Evolutionary conservation across 2,797 vertebrate species (phyloP).

Genomic region (Amphiprion clarkii): DNA sequence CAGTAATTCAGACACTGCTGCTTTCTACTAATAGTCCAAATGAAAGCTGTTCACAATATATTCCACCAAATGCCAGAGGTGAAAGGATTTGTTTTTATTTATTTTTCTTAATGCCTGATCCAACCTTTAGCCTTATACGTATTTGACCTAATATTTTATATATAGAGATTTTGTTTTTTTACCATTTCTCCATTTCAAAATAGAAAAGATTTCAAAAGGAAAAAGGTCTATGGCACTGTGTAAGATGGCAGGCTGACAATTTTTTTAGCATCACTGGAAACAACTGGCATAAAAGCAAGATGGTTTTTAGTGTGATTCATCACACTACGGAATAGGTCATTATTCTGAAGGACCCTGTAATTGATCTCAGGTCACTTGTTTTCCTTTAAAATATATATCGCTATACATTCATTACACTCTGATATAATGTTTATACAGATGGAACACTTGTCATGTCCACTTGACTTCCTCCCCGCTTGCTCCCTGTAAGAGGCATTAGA

Average conservation of each 20-base stretch:
- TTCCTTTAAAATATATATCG: neutral
- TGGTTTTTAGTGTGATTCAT: neutral
- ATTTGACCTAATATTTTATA: too few species aligned
- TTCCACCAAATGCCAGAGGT: neutral
- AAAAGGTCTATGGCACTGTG: neutral
- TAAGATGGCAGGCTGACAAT: too few species aligned
- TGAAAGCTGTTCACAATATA: too few species aligned
- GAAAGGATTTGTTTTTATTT: neutral
- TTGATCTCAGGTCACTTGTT: neutral
- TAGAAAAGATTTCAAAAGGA: too few species aligned
- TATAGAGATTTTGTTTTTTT: too few species aligned
- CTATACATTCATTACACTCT: too few species aligned
- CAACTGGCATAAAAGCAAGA: neutral
- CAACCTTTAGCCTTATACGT: too few species aligned
- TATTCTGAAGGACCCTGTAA: constrained; percentile 9
- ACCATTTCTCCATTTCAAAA: too few species aligned
- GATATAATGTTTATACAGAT: neutral
- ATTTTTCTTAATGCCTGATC: too few species aligned
- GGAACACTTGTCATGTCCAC: neutral
- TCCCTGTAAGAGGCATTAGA: constrained; percentile 6
- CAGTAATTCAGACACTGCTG: too few species aligned
- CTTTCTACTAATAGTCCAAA: too few species aligned
- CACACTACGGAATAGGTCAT: neutral
- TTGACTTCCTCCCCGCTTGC: neutral
- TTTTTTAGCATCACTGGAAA: neutral